phyloP scores from a whole-genome alignment of 2,113 vertebrate genomes.

The Perccottus glenii region DNA sequence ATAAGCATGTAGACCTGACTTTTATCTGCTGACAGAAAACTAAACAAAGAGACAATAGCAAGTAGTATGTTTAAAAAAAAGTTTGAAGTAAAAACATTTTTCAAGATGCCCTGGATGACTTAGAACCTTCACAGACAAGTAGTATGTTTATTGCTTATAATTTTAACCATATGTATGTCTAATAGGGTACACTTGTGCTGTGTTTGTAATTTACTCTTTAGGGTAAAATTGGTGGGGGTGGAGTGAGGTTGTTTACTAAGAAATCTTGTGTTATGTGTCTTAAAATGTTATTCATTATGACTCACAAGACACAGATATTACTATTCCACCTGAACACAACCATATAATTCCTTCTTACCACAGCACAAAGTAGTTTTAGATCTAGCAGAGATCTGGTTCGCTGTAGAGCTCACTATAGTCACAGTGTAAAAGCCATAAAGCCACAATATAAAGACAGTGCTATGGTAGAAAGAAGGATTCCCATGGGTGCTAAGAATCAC shows the following conservation, averaged over 20 bases:
- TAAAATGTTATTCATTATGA: background rate
- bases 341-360: slow-evolving; percentile 29
- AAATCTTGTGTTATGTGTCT: background rate
- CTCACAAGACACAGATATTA: slow-evolving; percentile 8
- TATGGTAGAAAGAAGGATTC: slow-evolving; percentile 21
- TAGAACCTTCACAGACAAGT: too few species aligned
- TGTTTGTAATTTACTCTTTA: background rate
- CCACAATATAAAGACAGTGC: slow-evolving; percentile 5
- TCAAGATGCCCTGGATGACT: too few species aligned
- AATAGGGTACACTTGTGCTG: background rate
- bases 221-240: too few species aligned
- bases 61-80: too few species aligned
- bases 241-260: background rate
- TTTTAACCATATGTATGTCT: too few species aligned
- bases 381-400: slow-evolving; percentile 16
- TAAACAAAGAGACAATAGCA: too few species aligned
- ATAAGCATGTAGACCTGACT: too few species aligned
- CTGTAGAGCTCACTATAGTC: slow-evolving; percentile 22
- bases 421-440: slow-evolving; percentile 38
- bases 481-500: slow-evolving; percentile 28
- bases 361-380: slow-evolving; percentile 35
- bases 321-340: slow-evolving; percentile 9
- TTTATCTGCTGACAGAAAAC: too few species aligned
- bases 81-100: too few species aligned
- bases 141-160: too few species aligned